Evolutionary conservation across 2,113 vertebrate genomes (phyloP).

Genomic region (Alexandromys fortis): DNA sequence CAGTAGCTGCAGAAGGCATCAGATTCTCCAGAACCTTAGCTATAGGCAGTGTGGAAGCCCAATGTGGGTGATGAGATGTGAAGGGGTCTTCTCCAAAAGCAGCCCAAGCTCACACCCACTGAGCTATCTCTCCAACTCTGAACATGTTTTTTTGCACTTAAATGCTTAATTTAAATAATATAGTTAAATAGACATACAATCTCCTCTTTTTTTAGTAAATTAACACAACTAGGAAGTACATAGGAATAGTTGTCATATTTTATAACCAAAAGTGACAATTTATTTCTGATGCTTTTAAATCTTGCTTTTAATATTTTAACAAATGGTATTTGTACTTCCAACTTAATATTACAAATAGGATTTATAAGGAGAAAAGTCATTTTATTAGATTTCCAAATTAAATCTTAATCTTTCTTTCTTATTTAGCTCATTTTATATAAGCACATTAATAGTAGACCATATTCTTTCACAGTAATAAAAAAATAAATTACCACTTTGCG

Average conservation of each 20-base stretch:
- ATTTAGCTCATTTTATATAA: conserved; percentile 59
- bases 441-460: conserved; percentile 61
- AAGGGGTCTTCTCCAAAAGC: not conserved
- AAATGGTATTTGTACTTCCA: conserved; percentile 37
- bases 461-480: conserved; percentile 63
- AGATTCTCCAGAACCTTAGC: not conserved
- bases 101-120: not conserved
- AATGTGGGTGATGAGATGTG: not conserved
- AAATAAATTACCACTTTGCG: conserved; percentile 67
- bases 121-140: not conserved
- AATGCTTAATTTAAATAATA: conserved; percentile 40
- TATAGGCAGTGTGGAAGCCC: too few relatives aligned
- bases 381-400: conserved; percentile 61
- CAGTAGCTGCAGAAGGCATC: not conserved
- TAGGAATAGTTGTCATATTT: conserved; percentile 37
- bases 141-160: not conserved
- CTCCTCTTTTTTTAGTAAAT: conserved; percentile 14
- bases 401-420: conserved; percentile 51
- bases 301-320: conserved; percentile 54
- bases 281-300: conserved; percentile 45
- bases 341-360: conserved; percentile 45
- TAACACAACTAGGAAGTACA: conserved; percentile 15
- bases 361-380: conserved; percentile 34
- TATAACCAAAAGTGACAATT: conserved; percentile 31
- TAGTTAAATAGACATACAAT: conserved; percentile 24